Percentiles rank a stretch among this genome's conserved stretches.
Evolutionary conservation across 1,140 invertebrate genomes (phyloP).

Genomic region (Nasonia giraulti): DNA sequence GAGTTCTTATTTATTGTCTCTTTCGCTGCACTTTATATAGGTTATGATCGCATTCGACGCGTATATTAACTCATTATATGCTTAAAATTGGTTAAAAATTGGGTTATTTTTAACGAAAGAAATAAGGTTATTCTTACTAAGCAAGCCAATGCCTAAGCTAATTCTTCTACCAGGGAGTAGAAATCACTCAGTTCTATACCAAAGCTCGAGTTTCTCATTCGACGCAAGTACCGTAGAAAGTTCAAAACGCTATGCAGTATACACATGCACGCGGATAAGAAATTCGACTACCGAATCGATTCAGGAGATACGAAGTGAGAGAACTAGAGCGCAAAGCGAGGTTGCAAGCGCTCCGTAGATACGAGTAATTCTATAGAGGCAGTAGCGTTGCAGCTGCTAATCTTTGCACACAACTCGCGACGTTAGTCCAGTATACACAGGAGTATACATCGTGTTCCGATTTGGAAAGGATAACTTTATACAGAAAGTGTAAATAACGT

Average conservation of each 20-base stretch:
- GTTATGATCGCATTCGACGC: too few relatives aligned
- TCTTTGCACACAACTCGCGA: background rate
- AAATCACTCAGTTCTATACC: background rate
- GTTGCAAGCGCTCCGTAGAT: background rate
- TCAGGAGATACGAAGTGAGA: background rate
- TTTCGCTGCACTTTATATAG: too few relatives aligned
- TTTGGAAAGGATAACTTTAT: background rate
- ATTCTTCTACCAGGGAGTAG: too few relatives aligned
- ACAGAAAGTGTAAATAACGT: background rate
- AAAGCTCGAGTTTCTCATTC: background rate
- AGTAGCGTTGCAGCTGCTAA: background rate
- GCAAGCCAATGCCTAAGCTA: too few relatives aligned
- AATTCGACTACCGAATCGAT: background rate
- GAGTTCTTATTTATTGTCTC: too few relatives aligned
- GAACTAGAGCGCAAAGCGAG: conserved; percentile 2
- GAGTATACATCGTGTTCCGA: background rate
- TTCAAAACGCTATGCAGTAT: background rate
- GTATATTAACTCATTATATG: too few relatives aligned
- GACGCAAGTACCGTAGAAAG: background rate
- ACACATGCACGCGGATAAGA: background rate
- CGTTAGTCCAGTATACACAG: background rate
- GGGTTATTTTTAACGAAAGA: too few relatives aligned
- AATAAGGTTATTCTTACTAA: too few relatives aligned
- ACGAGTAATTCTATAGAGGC: background rate
- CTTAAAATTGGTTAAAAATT: too few relatives aligned